These are phyloP conservation scores for Polyodon spathula DNA, from an alignment of 2,113 vertebrate species.

Conservation along the genomic window DNA sequence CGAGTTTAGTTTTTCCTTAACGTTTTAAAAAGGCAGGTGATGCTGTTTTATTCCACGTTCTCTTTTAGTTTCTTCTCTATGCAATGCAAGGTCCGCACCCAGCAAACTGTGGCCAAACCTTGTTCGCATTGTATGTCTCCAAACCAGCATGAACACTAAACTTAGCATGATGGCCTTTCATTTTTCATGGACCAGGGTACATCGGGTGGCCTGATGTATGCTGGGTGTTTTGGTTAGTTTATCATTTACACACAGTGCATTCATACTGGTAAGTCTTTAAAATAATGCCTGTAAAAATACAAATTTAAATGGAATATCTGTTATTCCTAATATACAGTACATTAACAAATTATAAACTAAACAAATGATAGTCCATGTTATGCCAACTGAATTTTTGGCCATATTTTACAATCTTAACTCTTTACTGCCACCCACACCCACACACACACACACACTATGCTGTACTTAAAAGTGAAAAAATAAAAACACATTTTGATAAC, in stretches of 20 bases:
- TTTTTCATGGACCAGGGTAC: background rate
- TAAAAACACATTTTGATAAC: too few relatives aligned
- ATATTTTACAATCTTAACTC: too few relatives aligned
- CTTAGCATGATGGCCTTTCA: background rate
- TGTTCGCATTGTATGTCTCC: slow-evolving; percentile 37
- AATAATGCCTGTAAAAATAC: too few relatives aligned
- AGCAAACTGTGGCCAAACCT: slow-evolving; percentile 12
- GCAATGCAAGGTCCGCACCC: slow-evolving; percentile 3
- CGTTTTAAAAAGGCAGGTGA: slow-evolving; percentile 16
- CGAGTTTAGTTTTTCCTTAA: too few relatives aligned
- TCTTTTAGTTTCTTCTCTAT: too few relatives aligned
- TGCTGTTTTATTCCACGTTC: slow-evolving; percentile 21
- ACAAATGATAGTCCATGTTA: too few relatives aligned
- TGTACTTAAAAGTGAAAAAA: too few relatives aligned
- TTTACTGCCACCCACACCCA: too few relatives aligned
- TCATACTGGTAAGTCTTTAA: too few relatives aligned
- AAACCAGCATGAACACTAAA: slow-evolving; percentile 11
- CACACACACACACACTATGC: too few relatives aligned
- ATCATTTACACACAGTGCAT: slow-evolving; percentile 10
- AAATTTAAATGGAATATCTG: slow-evolving; percentile 5
- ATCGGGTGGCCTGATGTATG: background rate
- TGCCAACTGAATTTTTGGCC: too few relatives aligned
- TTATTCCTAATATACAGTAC: background rate
- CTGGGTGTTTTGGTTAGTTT: slow-evolving; percentile 20
- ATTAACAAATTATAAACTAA: too few relatives aligned